These are phyloP conservation scores for Tretioscincus oriximinensis DNA, from an alignment of 2,113 vertebrate genomes.

Conservation along the genomic window DNA sequence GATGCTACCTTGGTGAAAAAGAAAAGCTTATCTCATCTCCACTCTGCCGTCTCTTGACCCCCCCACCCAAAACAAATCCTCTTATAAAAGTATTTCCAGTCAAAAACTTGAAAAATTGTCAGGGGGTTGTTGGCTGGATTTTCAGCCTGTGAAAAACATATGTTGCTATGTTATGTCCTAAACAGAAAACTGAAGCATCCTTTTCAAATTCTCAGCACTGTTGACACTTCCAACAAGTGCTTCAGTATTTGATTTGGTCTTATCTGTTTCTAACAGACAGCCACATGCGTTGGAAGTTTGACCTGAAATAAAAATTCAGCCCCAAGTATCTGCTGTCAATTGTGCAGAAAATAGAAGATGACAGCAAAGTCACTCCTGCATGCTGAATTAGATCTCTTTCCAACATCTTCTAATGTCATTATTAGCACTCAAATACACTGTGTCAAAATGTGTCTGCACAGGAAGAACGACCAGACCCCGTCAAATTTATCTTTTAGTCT, in stretches of 20 bases:
- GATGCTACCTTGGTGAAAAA: slow-evolving; percentile 11
- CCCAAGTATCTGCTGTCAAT: slow-evolving; percentile 82
- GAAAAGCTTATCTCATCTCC: slow-evolving; percentile 31
- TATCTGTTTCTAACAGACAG: slow-evolving; percentile 81
- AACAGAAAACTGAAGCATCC: slow-evolving; percentile 70
- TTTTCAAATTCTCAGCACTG: slow-evolving; percentile 70
- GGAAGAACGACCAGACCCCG: slow-evolving; percentile 70
- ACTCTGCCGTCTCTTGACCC: not conserved
- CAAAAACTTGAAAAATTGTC: slow-evolving; percentile 62
- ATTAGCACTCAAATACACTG: slow-evolving; percentile 83
- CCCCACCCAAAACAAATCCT: slow-evolving; percentile 35
- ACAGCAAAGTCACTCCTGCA: slow-evolving; percentile 80
- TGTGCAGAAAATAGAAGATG: slow-evolving; percentile 83
- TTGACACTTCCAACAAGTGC: slow-evolving; percentile 75
- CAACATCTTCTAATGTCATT: slow-evolving; percentile 85
- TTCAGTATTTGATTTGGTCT: slow-evolving; percentile 72
- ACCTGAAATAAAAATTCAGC: slow-evolving; percentile 82
- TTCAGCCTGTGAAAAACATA: slow-evolving; percentile 62
- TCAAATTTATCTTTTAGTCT: slow-evolving; percentile 66
- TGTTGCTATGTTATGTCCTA: slow-evolving; percentile 68
- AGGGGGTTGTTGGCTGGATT: slow-evolving; percentile 55
- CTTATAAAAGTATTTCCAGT: slow-evolving; percentile 50
- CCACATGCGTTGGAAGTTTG: slow-evolving; percentile 75
- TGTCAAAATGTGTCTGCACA: slow-evolving; percentile 77
- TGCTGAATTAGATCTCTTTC: slow-evolving; percentile 81